Conservation (phyloP, 2,888 invertebrate species). For the Ischnus inquisitorius region DNA sequence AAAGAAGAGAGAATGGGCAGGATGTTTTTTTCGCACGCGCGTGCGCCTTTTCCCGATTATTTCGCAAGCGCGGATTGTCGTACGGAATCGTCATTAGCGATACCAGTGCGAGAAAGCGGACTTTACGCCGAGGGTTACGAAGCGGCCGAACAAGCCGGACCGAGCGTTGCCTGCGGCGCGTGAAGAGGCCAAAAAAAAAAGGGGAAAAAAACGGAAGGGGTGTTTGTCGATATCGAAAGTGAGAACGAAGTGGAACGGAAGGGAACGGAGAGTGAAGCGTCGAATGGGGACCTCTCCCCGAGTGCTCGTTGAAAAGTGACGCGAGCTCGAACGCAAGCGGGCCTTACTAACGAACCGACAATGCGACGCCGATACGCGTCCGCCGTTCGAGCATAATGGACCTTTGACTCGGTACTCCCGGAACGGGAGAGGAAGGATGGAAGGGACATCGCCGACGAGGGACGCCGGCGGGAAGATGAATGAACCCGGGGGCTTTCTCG, state of each 20-base stretch:
- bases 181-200: neutral
- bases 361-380: conserved; percentile 61
- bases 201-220: neutral
- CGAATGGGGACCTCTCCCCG: neutral
- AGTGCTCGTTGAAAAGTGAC: conserved; percentile 5
- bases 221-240: neutral
- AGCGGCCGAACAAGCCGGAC: no score
- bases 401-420: conserved; percentile 55
- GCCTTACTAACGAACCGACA: conserved; percentile 63
- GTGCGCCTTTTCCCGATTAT: no score
- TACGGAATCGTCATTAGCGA: no score
- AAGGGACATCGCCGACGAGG: conserved; percentile 3
- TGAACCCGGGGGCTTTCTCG: conserved; percentile 36
- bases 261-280: conserved; percentile 11
- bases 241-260: neutral
- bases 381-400: conserved; percentile 61
- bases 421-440: conserved; percentile 1
- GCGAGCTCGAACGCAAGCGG: conserved; percentile 44
- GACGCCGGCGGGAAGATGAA: conserved; percentile 52
- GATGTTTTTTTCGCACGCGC: no score
- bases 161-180: no score
- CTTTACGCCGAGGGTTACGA: no score
- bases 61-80: no score
- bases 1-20: no score
- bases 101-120: no score